Conservation (phyloP, 2,888 invertebrate genomes). For the Pardosa pseudoannulata region DNA sequence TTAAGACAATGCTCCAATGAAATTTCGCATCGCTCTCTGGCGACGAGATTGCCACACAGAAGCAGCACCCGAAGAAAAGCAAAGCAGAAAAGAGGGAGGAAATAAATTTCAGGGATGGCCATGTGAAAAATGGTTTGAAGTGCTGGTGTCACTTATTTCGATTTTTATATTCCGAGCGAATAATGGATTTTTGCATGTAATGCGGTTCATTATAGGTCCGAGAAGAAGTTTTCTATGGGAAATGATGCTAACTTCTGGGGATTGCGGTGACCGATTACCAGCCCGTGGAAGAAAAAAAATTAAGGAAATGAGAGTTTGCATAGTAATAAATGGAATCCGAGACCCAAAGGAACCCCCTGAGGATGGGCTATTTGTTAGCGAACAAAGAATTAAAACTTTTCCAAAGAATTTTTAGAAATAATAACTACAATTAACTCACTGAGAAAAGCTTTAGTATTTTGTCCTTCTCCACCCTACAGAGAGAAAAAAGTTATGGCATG, state of each 20-base stretch:
- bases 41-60: too few species aligned
- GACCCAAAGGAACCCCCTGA: too few species aligned
- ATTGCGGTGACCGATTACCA: background rate
- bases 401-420: too few species aligned
- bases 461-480: too few species aligned
- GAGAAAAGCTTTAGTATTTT: too few species aligned
- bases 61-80: constrained; percentile 16
- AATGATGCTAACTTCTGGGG: background rate
- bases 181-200: constrained; percentile 4
- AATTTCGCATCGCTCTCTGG: background rate
- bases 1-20: constrained; percentile 16
- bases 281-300: background rate
- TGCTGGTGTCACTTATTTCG: constrained; percentile 7
- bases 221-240: background rate
- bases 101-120: background rate
- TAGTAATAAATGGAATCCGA: background rate
- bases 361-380: too few species aligned
- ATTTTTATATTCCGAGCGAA: background rate
- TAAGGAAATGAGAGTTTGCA: too few species aligned
- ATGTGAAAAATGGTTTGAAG: constrained; percentile 14
- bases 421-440: too few species aligned
- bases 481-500: too few species aligned
- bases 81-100: constrained; percentile 35
- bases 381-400: too few species aligned
- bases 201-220: background rate